Percentiles rank a stretch among this genome's conserved stretches.
phyloP scores from a whole-genome alignment of 2,113 vertebrate species.

The Pseudopipra pipra region DNA sequence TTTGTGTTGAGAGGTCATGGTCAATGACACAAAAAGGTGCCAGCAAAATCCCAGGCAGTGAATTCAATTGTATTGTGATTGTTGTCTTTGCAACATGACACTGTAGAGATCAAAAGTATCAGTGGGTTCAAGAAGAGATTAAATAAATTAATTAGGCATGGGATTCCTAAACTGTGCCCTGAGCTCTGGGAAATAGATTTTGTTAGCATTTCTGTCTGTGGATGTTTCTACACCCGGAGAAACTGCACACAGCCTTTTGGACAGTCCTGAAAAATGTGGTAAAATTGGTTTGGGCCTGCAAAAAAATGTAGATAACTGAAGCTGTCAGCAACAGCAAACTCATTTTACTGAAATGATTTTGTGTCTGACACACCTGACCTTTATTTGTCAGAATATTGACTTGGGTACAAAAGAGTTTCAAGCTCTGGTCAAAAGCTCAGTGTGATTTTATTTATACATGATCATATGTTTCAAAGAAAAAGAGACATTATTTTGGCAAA shows the following conservation, averaged over 20 bases:
- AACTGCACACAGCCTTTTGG: background rate
- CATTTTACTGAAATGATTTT: background rate
- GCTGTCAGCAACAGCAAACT: background rate
- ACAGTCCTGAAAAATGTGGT: background rate
- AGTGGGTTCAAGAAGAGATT: background rate
- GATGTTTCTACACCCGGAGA: background rate
- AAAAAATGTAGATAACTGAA: background rate
- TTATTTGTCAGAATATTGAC: conserved; percentile 3
- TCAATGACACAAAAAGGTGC: background rate
- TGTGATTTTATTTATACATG: background rate
- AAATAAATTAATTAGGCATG: background rate
- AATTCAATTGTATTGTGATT: background rate
- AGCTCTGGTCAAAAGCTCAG: background rate
- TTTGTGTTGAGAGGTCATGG: background rate
- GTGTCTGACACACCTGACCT: background rate
- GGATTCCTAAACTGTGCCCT: background rate
- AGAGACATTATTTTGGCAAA: background rate
- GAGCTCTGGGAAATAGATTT: background rate
- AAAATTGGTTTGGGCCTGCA: background rate
- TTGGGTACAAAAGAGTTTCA: background rate
- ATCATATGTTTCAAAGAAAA: background rate
- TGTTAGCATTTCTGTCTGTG: background rate
- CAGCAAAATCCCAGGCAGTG: background rate
- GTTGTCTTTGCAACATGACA: background rate
- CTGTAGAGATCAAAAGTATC: background rate